These are phyloP conservation scores for Zaprionus lineosus DNA, from an alignment of 2,888 invertebrate species.

Conservation along the genomic window DNA sequence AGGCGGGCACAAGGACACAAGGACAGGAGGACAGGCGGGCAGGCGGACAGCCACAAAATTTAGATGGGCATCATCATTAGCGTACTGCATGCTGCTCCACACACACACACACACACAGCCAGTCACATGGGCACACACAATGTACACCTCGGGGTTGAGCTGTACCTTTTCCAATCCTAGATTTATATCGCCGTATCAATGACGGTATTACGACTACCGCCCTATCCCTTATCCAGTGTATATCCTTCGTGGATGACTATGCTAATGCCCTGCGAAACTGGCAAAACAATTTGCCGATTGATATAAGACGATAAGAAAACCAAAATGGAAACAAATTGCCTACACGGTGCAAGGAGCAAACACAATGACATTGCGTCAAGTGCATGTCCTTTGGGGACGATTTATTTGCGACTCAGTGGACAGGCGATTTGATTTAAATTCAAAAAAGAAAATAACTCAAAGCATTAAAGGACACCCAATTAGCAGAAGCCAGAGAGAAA, in stretches of 20 bases:
- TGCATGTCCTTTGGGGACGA: conserved; percentile 70
- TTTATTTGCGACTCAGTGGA: conserved; percentile 54
- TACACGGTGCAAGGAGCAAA: conserved; percentile 55
- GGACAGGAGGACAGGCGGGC: neutral
- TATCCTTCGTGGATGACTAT: conserved; percentile 37
- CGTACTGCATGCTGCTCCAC: conserved; percentile 30
- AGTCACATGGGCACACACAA: neutral
- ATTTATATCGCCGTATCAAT: conserved; percentile 72
- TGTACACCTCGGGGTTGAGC: conserved; percentile 59
- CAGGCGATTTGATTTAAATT: conserved; percentile 24
- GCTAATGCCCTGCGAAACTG: conserved; percentile 59
- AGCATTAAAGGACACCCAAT: too few species aligned
- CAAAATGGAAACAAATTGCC: conserved; percentile 78
- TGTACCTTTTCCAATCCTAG: too few species aligned
- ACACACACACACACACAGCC: neutral
- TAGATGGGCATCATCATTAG: conserved; percentile 64
- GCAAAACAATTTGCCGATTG: conserved; percentile 72
- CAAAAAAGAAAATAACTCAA: too few species aligned
- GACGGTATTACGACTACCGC: conserved; percentile 59
- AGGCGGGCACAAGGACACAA: neutral
- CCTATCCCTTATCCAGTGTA: neutral
- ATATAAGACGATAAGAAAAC: conserved; percentile 65
- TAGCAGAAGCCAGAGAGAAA: too few species aligned
- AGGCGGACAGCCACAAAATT: conserved; percentile 8
- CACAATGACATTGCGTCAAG: conserved; percentile 63